Base-by-base conservation (phyloP, 2,888 invertebrate species). In the Trachelus stipa region DNA sequence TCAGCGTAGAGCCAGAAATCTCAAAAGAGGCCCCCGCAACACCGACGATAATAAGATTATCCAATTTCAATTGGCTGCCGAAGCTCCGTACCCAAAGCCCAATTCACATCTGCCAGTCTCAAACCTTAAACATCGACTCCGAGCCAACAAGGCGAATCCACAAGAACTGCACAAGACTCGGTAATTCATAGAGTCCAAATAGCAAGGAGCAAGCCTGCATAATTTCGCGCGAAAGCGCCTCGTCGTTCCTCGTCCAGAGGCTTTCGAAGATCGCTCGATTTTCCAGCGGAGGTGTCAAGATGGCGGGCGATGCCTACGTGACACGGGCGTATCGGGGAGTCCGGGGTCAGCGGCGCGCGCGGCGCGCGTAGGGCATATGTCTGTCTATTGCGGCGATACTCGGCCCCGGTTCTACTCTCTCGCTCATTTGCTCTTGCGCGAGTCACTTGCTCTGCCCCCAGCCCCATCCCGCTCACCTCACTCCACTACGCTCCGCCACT, bases 241-340 rank as follows among this genome's bases (percentile, higher is more conserved):
- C 33, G 34, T 12, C 74, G 74, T 23, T 30, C 30, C 74, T 40
- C 35, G 68, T 37, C 68, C 33, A 76, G 76, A 73, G 73, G 76
- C 56, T 76, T 75, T 78, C 76, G 40, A 78, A 73, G 78, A 76
- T 78, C 76, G 76, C 76, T 76, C 78, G 76, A 78, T 78, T 76
- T 76, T 76, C 78, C 78, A 78, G 76, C 76, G 71, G 75, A 78
- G 78, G 78, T 78, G 78, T 78, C 78, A 78, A 78, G 76, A 78
- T 78, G 78, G 78, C 78, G 78, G 78, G 76, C 78, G 78, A 73
- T 78, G 77, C 77, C 78, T 76, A 78, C 78, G 78, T 78, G 78
- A 78, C 78, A 76, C 73, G 76, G 75, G 78, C 40, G 34, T 31
- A 71, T 12, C 33, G 71, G 34, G 71, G 77, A 71, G 74, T 77